Base-by-base conservation (phyloP, 2,113 vertebrate species). In the Indicator maculatus region DNA sequence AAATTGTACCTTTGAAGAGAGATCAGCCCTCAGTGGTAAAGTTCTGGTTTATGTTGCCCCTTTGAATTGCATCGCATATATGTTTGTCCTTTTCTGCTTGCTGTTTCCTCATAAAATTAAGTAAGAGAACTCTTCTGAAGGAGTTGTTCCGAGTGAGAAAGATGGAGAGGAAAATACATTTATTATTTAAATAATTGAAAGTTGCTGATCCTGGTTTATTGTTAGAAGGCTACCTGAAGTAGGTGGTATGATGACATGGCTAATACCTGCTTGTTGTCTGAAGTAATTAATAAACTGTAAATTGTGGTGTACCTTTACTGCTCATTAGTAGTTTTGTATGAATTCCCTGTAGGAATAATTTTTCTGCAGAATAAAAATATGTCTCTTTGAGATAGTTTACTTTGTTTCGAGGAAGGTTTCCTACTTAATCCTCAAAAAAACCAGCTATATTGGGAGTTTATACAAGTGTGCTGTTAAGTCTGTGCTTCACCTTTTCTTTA, bases 211-310 rank as follows among this genome's bases (percentile, higher is more conserved):
- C 39, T 79, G 11, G 12, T 82, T 84, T 92, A 72, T 66, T 83
- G 56, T 58, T 70, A 66, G 27, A 72, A 80, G 3, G 2, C 45
- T 93, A 76, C 24, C 33, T 89, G 63, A 83, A 16, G 36, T 89
- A 61, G 27, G 47, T 85, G 45, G 30, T 72, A 21, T 71, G 73
- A 79, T 80, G 67, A 23, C 78, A 2, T 61, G 24, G 21, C 64
- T 89, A 60, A 69, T 83, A 93, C 41, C 90, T 80, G 27, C 71
- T 87, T 93, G 55, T 87, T 95, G 17, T 76, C 74, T 85, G 84
- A 76, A 86, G 19, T 85, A 93, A 91, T 91, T 89, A 87, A 69
- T 79, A 89, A 91, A 30, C 63, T 79, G 28, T 93, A 63, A 88
- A 89, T 88, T 96, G 45, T 17, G 17, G 15, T 89, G 44, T 89